phyloP scores from a whole-genome alignment of 2,113 vertebrate species.

The Cochlearius cochlearius region DNA sequence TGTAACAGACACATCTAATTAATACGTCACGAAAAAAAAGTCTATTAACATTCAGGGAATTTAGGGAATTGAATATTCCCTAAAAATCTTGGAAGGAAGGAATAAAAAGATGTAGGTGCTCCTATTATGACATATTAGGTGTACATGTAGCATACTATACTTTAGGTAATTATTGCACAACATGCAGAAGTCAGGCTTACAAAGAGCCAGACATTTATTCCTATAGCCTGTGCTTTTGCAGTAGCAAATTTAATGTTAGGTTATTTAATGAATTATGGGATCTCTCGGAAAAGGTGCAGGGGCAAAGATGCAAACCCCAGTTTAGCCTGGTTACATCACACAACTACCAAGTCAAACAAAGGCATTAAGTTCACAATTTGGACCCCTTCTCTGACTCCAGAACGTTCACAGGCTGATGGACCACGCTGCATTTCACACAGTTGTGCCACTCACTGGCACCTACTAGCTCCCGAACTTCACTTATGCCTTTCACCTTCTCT shows the following conservation, averaged over 20 bases:
- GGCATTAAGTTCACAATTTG: neutral
- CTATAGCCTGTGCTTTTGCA: neutral
- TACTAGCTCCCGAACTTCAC: neutral
- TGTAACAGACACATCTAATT: neutral
- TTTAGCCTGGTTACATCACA: neutral
- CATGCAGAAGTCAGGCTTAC: neutral
- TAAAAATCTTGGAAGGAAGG: neutral
- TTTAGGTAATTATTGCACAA: neutral
- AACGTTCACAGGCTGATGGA: neutral
- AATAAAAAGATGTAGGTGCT: neutral
- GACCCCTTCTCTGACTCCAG: neutral
- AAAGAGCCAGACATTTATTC: neutral
- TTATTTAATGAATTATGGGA: neutral
- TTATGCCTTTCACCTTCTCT: neutral
- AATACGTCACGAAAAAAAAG: accelerated
- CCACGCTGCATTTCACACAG: neutral
- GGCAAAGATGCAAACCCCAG: neutral
- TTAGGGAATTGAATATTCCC: too few relatives aligned
- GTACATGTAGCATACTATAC: neutral
- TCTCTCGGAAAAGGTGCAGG: neutral
- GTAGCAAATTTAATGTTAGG: neutral
- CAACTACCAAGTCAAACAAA: neutral
- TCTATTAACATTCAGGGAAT: neutral
- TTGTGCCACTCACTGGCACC: neutral
- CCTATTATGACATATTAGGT: neutral